These are phyloP conservation scores for Temnothorax curvispinosus DNA, from an alignment of 1,140 invertebrate genomes.

Conservation along the genomic window DNA sequence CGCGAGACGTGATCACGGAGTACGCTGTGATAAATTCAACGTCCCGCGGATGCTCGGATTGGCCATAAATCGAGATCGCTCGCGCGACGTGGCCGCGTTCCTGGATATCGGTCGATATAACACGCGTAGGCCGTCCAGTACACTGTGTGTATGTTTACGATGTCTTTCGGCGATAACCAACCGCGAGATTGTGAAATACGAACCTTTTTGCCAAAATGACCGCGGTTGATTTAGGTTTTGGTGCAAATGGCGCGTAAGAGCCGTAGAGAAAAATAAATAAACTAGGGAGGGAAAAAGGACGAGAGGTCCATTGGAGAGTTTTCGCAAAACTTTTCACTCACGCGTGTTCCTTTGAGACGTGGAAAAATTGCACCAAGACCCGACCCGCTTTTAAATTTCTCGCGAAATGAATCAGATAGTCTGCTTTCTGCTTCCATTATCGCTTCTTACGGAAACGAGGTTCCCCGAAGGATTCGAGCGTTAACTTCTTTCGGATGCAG, in stretches of 20 bases:
- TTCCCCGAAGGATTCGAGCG: constrained; percentile 9
- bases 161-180: constrained; percentile 64
- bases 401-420: constrained; percentile 44
- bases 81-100: constrained; percentile 70
- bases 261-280: constrained; percentile 8
- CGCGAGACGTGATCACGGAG: constrained; percentile 49
- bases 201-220: constrained; percentile 33
- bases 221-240: not conserved
- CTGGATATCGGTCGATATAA: constrained; percentile 69
- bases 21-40: constrained; percentile 73
- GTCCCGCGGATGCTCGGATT: constrained; percentile 68
- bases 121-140: constrained; percentile 40
- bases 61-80: constrained; percentile 78
- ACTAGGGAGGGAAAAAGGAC: no score
- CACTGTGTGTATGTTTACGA: constrained; percentile 59
- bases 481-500: constrained; percentile 50
- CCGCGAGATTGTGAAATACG: constrained; percentile 46
- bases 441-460: constrained; percentile 24
- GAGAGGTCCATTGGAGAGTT: not conserved
- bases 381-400: constrained; percentile 27
- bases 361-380: constrained; percentile 6
- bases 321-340: constrained; percentile 45
- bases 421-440: constrained; percentile 35
- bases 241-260: constrained; percentile 8
- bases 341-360: constrained; percentile 17